Evolutionary conservation across 1,140 invertebrate genomes (phyloP).

Genomic region (Centruroides vittatus): DNA sequence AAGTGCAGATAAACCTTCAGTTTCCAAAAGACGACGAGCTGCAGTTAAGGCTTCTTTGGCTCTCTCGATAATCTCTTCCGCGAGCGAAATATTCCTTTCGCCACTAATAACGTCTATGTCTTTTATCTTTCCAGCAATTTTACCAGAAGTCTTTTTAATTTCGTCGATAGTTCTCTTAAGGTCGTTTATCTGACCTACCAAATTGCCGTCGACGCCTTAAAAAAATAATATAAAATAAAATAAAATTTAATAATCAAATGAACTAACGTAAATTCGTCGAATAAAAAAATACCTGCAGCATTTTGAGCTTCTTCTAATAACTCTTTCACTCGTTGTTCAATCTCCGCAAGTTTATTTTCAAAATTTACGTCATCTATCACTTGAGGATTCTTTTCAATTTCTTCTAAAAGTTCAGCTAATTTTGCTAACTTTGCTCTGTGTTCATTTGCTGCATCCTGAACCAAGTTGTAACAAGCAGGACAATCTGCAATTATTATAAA

Average conservation of each 20-base stretch:
- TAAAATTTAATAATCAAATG: too few relatives aligned
- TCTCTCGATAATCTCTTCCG: slow-evolving; percentile 54
- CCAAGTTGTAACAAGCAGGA: slow-evolving; percentile 82
- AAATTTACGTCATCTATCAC: slow-evolving; percentile 73
- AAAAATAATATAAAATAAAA: background rate
- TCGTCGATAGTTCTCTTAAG: slow-evolving; percentile 43
- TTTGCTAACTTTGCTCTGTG: slow-evolving; percentile 60
- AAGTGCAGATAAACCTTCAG: slow-evolving; percentile 60
- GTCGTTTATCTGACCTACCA: slow-evolving; percentile 50
- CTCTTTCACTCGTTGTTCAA: slow-evolving; percentile 51
- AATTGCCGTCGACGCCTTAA: slow-evolving; percentile 37
- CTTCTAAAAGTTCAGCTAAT: slow-evolving; percentile 49
- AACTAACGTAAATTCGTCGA: background rate
- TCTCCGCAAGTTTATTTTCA: slow-evolving; percentile 51
- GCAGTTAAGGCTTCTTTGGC: slow-evolving; percentile 53
- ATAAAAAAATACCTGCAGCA: slow-evolving; percentile 36
- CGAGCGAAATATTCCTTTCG: slow-evolving; percentile 49
- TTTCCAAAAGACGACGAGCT: slow-evolving; percentile 56
- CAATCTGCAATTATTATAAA: slow-evolving; percentile 42
- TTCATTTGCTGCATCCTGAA: slow-evolving; percentile 67
- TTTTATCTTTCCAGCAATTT: slow-evolving; percentile 34
- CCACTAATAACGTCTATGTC: slow-evolving; percentile 36
- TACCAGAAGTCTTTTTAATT: slow-evolving; percentile 34
- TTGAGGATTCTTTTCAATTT: slow-evolving; percentile 55
- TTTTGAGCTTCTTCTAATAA: slow-evolving; percentile 51